These are phyloP conservation scores for Macroteleia sp. DNA, from an alignment of 2,888 invertebrate genomes.

Conservation along the genomic window DNA sequence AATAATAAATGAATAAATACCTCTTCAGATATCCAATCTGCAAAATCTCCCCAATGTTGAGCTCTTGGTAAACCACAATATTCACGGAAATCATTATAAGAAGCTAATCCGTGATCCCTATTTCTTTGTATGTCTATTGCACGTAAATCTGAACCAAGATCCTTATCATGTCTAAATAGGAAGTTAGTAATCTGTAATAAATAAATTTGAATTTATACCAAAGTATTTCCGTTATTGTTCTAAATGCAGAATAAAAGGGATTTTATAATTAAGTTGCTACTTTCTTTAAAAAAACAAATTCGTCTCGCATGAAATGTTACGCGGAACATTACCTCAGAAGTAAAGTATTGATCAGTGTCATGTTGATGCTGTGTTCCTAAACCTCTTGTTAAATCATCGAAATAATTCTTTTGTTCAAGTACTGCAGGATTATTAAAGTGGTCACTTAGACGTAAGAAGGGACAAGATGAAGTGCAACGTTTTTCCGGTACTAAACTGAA, in stretches of 20 bases:
- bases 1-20: too few species aligned
- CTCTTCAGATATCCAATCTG: conserved; percentile 72
- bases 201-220: too few species aligned
- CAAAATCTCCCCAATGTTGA: conserved; percentile 88
- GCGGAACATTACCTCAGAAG: conserved; percentile 90
- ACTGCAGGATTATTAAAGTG: conserved; percentile 89
- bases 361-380: conserved; percentile 91
- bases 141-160: conserved; percentile 91
- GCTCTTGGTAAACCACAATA: conserved; percentile 91
- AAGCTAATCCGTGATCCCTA: conserved; percentile 93
- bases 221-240: too few species aligned
- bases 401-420: conserved; percentile 87
- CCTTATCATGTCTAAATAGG: conserved; percentile 88
- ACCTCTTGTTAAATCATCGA: conserved; percentile 90
- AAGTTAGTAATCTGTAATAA: conserved; percentile 87
- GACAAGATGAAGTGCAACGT: conserved; percentile 55
- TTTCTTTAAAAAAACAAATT: too few species aligned
- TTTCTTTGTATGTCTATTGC: conserved; percentile 94
- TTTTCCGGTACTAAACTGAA: conserved; percentile 68
- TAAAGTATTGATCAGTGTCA: conserved; percentile 91
- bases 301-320: too few species aligned
- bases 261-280: too few species aligned
- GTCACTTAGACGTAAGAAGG: conserved; percentile 88
- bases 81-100: conserved; percentile 90
- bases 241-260: too few species aligned